Evolutionary conservation across 1,140 invertebrate species (phyloP).

Genomic region (Brachystomella parvula): DNA sequence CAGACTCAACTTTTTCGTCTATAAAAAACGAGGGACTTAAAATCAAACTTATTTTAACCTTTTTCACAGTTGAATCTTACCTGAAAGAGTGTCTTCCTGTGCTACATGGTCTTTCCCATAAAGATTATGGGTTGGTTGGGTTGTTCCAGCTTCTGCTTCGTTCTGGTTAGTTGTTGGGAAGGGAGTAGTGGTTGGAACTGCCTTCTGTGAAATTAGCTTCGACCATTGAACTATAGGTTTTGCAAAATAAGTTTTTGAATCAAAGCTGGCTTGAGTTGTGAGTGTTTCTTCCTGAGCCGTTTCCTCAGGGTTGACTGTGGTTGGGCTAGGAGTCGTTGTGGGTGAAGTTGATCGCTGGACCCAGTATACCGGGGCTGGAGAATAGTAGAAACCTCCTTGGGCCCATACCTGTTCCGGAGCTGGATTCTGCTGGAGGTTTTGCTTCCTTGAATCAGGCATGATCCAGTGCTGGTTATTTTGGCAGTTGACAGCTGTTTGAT

Average conservation of each 20-base stretch:
- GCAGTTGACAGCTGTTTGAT: slow-evolving; percentile 21
- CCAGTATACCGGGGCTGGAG: slow-evolving; percentile 26
- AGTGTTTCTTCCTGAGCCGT: background rate
- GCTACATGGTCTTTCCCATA: background rate
- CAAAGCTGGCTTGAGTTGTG: background rate
- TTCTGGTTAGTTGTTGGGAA: background rate
- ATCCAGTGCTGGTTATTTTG: slow-evolving; percentile 16
- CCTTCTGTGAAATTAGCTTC: background rate
- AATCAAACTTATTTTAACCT: background rate
- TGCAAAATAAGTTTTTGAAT: slow-evolving; percentile 6
- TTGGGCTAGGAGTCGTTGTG: background rate
- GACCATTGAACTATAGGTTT: slow-evolving; percentile 2
- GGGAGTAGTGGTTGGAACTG: background rate
- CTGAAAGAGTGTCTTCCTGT: background rate
- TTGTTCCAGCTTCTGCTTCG: background rate
- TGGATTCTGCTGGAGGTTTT: slow-evolving; percentile 4
- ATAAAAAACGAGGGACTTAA: background rate
- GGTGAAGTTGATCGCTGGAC: slow-evolving; percentile 15
- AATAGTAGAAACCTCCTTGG: slow-evolving; percentile 13
- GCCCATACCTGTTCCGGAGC: background rate
- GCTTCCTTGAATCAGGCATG: background rate
- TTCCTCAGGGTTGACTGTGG: background rate
- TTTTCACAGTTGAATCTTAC: background rate
- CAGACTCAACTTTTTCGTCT: background rate
- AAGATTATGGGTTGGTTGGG: background rate